These are phyloP conservation scores for Chiroxiphia lanceolata DNA, from an alignment of 2,797 vertebrate species.

Conservation along the genomic window DNA sequence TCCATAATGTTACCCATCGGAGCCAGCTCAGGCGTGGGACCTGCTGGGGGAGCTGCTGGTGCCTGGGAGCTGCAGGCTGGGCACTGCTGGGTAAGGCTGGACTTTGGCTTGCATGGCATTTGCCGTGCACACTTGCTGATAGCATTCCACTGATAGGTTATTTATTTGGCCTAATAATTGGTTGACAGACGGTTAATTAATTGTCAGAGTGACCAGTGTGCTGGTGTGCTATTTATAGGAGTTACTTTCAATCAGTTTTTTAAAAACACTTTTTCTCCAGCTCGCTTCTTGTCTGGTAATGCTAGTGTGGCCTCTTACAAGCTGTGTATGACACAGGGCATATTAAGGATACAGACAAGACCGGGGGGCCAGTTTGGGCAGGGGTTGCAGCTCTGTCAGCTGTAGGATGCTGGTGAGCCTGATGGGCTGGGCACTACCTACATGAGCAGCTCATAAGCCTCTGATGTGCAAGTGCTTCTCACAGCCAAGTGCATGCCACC, in stretches of 20 bases:
- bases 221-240: not conserved
- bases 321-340: not conserved
- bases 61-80: not conserved
- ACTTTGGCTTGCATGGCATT: not conserved
- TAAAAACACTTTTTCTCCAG: not conserved
- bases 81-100: not conserved
- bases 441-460: not conserved
- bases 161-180: not conserved
- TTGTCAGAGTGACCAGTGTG: not conserved
- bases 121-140: fast-evolving
- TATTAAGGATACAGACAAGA: not conserved
- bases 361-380: not conserved
- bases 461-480: not conserved
- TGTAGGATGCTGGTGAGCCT: not conserved
- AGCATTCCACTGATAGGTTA: not conserved
- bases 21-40: not conserved
- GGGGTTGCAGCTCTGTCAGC: not conserved
- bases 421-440: not conserved
- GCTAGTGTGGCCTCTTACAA: not conserved
- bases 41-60: not conserved
- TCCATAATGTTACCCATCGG: fast-evolving
- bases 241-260: not conserved
- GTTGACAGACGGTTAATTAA: constrained; percentile 1
- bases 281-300: not conserved
- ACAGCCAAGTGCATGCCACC: fast-evolving